Percentiles rank a stretch among this genome's conserved stretches.
These are phyloP conservation scores for Halichondria panicea DNA, from an alignment of 37 sponge, comb jelly and placozoan genomes.

Conservation along the genomic window DNA sequence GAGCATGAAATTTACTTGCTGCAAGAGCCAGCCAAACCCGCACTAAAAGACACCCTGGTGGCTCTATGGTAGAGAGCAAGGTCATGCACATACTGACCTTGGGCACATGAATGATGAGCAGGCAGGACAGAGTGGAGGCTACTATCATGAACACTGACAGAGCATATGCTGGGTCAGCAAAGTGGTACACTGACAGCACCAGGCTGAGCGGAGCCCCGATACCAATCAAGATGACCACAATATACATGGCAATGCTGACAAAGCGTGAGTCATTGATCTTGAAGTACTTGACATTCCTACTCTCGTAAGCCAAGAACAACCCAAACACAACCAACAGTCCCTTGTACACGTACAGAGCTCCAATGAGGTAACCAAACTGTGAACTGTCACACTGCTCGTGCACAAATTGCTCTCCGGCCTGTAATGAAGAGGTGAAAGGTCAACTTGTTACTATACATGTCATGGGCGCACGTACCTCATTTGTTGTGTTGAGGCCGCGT, in stretches of 20 bases:
- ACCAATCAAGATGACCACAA: conserved; percentile 62
- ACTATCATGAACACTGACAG: conserved; percentile 53
- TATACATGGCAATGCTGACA: conserved; percentile 67
- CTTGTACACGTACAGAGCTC: conserved; percentile 74
- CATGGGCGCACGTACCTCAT: too few species aligned
- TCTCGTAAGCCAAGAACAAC: conserved; percentile 84
- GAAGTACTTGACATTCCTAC: conserved; percentile 76
- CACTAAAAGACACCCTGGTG: too few species aligned
- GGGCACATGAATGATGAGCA: conserved; percentile 55
- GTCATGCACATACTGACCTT: conserved; percentile 26
- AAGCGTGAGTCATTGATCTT: conserved; percentile 75
- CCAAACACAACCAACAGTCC: conserved; percentile 74
- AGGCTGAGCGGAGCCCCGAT: conserved; percentile 62
- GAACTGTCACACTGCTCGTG: conserved; percentile 39
- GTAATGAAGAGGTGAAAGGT: background rate
- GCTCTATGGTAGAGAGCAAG: too few species aligned
- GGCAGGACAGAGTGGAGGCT: conserved; percentile 30
- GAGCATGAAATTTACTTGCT: too few species aligned
- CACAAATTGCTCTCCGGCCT: conserved; percentile 7
- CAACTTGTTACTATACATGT: too few species aligned
- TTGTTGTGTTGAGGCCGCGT: too few species aligned
- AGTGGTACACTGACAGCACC: conserved; percentile 36
- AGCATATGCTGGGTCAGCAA: conserved; percentile 49
- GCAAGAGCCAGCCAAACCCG: too few species aligned
- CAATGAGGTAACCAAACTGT: conserved; percentile 60